A percentile compares a stretch with the other conserved stretches of the same genome.
Conservation (phyloP, 2,888 invertebrate species). For the Gryllus longicercus region DNA sequence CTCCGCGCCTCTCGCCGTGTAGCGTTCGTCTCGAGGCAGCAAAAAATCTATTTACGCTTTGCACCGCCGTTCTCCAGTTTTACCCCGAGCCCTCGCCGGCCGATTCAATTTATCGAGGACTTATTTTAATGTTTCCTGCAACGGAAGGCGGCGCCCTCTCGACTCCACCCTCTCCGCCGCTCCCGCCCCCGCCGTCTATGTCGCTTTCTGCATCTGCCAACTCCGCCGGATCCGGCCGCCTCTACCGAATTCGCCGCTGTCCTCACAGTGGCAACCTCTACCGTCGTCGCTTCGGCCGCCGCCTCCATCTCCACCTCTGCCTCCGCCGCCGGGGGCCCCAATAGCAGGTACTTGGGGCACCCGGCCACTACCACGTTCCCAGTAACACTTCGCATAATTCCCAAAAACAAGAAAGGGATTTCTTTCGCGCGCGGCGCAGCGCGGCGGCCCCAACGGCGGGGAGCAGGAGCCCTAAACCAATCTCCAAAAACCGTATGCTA, state of each 20-base stretch:
- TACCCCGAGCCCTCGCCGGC: background rate
- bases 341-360: background rate
- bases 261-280: too few species aligned
- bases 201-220: too few species aligned
- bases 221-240: too few species aligned
- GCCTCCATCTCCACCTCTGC: too few species aligned
- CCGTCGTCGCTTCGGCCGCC: too few species aligned
- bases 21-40: background rate
- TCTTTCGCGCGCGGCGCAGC: background rate
- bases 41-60: background rate
- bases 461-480: background rate
- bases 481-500: constrained; percentile 17
- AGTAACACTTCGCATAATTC: constrained; percentile 6
- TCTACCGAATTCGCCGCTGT: too few species aligned
- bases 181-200: too few species aligned
- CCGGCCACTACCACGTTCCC: background rate
- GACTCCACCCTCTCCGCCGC: too few species aligned
- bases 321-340: background rate
- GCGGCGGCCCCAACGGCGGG: too few species aligned
- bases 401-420: constrained; percentile 1
- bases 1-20: too few species aligned
- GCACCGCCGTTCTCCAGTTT: background rate
- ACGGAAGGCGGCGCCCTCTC: background rate
- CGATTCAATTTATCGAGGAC: constrained; percentile 7
- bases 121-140: background rate